A percentile compares a stretch with the other conserved stretches of the same genome.
Evolutionary conservation across 2,888 invertebrate species (phyloP).

Genomic region (Yponomeuta plumbellus): DNA sequence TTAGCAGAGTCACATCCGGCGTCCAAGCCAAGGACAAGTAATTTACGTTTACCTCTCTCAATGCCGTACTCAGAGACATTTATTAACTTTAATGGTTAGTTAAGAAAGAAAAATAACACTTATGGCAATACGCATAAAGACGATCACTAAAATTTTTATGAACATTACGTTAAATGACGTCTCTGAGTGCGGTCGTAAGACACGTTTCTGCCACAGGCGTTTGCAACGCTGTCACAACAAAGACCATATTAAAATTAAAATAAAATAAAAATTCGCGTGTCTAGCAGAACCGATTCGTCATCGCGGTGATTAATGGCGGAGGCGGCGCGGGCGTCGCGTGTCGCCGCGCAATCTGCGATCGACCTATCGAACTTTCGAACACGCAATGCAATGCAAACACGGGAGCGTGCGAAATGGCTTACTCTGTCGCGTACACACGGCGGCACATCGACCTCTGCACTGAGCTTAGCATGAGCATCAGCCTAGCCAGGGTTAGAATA

Average conservation of each 20-base stretch:
- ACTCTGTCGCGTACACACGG: background rate
- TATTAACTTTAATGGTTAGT: no score
- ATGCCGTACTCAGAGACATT: no score
- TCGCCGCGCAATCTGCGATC: background rate
- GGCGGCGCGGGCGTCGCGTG: conserved; percentile 8
- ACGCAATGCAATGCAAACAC: conserved; percentile 4
- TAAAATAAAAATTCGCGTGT: background rate
- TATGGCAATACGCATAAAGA: no score
- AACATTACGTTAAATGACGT: no score
- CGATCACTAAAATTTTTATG: no score
- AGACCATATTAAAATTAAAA: background rate
- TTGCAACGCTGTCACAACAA: background rate
- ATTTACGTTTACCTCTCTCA: no score
- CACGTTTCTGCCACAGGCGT: background rate
- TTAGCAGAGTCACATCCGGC: no score
- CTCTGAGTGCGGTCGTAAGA: no score
- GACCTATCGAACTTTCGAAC: background rate
- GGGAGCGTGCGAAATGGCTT: background rate
- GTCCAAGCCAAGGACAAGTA: no score
- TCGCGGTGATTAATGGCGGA: background rate
- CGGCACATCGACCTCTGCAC: background rate
- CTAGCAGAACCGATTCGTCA: conserved; percentile 1
- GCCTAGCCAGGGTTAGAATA: no score
- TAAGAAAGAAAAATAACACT: no score
- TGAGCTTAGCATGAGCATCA: no score